Conservation (phyloP, 2,888 invertebrate genomes). For the Julus scanicus region DNA sequence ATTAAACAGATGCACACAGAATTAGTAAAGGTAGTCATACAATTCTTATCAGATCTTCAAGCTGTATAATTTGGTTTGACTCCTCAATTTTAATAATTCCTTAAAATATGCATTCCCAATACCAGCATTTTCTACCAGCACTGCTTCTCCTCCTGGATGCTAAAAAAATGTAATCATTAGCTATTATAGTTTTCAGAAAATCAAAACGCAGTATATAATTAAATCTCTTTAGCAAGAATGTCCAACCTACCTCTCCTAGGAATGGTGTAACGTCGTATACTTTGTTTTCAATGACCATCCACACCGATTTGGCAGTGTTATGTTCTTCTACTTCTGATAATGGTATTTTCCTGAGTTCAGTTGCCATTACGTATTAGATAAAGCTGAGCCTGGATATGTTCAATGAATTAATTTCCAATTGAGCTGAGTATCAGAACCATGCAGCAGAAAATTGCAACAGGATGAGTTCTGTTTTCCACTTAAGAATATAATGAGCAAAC, state of each 20-base stretch:
- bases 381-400: not conserved
- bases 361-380: slow-evolving; percentile 40
- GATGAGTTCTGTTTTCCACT: slow-evolving; percentile 16
- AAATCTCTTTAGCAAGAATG: not conserved
- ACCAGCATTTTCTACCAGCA: slow-evolving; percentile 89
- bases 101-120: not conserved
- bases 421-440: not conserved
- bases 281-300: slow-evolving; percentile 79
- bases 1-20: no score
- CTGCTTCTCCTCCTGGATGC: slow-evolving; percentile 98
- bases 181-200: not conserved
- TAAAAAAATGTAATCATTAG: slow-evolving; percentile 66
- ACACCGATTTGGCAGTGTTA: slow-evolving; percentile 65
- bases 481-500: not conserved
- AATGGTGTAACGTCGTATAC: slow-evolving; percentile 83
- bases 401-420: not conserved
- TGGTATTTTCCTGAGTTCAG: slow-evolving; percentile 60
- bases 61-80: no score
- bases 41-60: no score
- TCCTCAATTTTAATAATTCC: no score
- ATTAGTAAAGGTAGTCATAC: no score
- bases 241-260: slow-evolving; percentile 75
- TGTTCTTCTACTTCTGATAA: slow-evolving; percentile 61
- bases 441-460: not conserved
- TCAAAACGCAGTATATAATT: not conserved